Percentiles rank a stretch among this genome's conserved stretches.
phyloP scores from a whole-genome alignment of 2,113 vertebrate genomes.

The Cynoglossus semilaevis region DNA sequence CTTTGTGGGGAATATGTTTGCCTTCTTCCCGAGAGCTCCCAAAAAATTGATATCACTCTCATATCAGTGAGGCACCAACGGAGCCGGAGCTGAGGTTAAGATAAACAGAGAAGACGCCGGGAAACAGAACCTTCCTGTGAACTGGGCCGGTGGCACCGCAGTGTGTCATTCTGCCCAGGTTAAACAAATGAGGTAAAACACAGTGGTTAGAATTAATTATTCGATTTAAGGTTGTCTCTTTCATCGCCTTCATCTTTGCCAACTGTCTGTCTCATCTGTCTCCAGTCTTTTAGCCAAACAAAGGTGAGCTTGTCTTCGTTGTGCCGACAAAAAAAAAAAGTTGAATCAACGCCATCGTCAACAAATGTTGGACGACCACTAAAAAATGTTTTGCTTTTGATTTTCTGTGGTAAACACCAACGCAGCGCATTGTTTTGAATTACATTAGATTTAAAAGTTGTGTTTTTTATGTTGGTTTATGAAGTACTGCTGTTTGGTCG shows the following conservation, averaged over 20 bases:
- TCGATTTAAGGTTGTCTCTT: neutral
- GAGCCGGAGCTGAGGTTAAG: slow-evolving; percentile 9
- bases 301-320: neutral
- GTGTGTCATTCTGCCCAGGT: neutral
- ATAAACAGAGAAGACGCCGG: neutral
- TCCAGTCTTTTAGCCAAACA: neutral
- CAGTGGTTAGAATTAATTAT: neutral
- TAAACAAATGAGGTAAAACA: slow-evolving; percentile 7
- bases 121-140: neutral
- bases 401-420: too few species aligned
- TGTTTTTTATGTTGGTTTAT: too few species aligned
- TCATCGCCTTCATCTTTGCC: neutral
- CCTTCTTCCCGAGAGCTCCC: slow-evolving; percentile 14
- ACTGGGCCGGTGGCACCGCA: neutral
- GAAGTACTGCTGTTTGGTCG: too few species aligned
- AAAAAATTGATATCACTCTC: slow-evolving; percentile 10
- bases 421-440: too few species aligned
- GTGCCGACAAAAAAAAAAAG: too few species aligned
- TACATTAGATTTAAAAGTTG: too few species aligned
- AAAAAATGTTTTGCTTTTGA: too few species aligned
- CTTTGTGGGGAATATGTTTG: slow-evolving; percentile 23
- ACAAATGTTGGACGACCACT: too few species aligned
- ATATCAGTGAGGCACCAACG: slow-evolving; percentile 5
- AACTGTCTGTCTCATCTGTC: neutral
- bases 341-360: too few species aligned